A percentile compares a stretch with the other conserved stretches of the same genome.
Conservation (phyloP, 2,113 vertebrate genomes). For the Boulengeromyrus knoepffleri region DNA sequence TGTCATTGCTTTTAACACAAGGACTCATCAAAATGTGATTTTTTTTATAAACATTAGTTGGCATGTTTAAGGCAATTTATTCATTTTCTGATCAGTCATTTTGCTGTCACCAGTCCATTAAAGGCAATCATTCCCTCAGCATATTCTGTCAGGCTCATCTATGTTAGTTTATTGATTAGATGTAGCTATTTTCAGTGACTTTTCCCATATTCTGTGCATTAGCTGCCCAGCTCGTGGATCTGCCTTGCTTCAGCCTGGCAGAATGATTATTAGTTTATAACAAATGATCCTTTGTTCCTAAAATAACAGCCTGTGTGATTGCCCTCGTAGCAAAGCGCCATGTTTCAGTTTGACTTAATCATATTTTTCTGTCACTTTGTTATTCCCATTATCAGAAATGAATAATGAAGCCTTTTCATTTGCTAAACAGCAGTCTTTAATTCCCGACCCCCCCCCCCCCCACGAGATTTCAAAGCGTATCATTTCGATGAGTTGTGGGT, state of each 20-base stretch:
- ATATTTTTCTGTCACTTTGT: conserved; percentile 21
- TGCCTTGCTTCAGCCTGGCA: neutral
- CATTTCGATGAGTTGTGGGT: neutral
- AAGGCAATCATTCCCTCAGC: neutral
- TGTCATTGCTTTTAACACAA: neutral
- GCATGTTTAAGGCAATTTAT: neutral
- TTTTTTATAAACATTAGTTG: neutral
- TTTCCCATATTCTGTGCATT: neutral
- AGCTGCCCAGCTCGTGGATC: neutral
- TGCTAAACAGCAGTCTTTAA: conserved; percentile 6
- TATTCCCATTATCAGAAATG: conserved; percentile 7
- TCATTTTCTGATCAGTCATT: neutral
- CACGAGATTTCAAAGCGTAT: neutral
- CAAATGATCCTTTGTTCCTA: conserved; percentile 11
- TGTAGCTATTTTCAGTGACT: neutral
- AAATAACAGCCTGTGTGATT: conserved; percentile 24
- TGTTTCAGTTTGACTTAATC: conserved; percentile 43
- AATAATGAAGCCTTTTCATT: conserved; percentile 19
- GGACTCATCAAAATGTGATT: neutral
- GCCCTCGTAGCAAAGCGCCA: conserved; percentile 26
- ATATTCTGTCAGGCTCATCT: neutral
- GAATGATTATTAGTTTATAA: conserved; percentile 9
- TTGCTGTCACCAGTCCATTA: neutral
- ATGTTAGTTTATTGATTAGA: conserved; percentile 9
- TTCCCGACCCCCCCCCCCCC: neutral